These are phyloP conservation scores for Psephotus haematonotus DNA, from an alignment of 2,113 vertebrate species.

Conservation along the genomic window DNA sequence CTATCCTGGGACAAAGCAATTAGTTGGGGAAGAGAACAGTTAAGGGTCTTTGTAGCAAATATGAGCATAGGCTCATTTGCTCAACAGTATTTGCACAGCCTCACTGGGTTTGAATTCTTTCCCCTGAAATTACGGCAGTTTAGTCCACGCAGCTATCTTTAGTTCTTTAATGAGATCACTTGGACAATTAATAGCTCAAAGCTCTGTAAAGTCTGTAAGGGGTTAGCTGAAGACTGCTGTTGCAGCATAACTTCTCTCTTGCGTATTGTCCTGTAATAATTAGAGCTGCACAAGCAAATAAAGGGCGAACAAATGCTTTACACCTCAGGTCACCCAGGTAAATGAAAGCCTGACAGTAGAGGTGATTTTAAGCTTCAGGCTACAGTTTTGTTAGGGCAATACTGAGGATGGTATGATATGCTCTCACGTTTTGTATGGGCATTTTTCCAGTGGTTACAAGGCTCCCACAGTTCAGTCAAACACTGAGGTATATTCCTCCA, in stretches of 20 bases:
- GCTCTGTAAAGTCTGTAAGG: background rate
- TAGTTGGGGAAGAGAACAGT: background rate
- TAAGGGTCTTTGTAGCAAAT: background rate
- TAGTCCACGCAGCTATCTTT: constrained; percentile 42
- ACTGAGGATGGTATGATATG: background rate
- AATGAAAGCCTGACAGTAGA: background rate
- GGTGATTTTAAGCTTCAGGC: background rate
- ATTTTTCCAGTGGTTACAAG: background rate
- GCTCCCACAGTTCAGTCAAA: background rate
- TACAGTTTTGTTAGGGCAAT: background rate
- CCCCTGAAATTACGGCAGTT: background rate
- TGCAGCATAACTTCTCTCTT: background rate
- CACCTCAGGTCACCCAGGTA: background rate
- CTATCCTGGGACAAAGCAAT: background rate
- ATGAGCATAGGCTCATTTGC: background rate
- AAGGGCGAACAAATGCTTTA: background rate
- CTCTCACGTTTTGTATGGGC: background rate
- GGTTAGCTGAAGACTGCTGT: background rate
- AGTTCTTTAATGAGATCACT: constrained; percentile 65
- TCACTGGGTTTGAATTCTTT: constrained; percentile 28
- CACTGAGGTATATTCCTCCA: background rate
- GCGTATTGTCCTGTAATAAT: background rate
- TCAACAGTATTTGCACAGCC: background rate
- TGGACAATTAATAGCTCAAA: constrained; percentile 39
- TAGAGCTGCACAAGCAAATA: background rate